These are phyloP conservation scores for Sebastes kiyomatsui DNA, from an alignment of 2,797 vertebrate species.

Conservation along the genomic window DNA sequence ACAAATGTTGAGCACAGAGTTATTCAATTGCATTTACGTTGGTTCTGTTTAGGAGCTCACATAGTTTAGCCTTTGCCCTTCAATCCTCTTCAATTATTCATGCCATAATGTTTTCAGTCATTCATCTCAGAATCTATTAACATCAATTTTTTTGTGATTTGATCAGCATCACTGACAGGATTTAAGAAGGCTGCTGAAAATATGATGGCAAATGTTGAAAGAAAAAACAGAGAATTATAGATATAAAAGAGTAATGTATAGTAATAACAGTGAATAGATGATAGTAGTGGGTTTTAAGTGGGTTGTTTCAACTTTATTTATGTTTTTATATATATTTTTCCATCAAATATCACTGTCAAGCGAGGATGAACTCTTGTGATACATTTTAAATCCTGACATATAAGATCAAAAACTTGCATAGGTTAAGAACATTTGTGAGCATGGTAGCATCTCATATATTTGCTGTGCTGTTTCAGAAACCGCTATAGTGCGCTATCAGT, in stretches of 20 bases:
- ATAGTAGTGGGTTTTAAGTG: slow-evolving; percentile 24
- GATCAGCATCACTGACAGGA: slow-evolving; percentile 27
- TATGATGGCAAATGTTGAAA: slow-evolving; percentile 29
- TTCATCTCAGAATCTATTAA: slow-evolving; percentile 45
- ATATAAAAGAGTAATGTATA: slow-evolving; percentile 17
- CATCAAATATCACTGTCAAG: slow-evolving; percentile 43
- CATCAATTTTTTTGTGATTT: slow-evolving; percentile 33
- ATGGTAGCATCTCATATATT: slow-evolving; percentile 68
- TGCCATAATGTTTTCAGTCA: slow-evolving; percentile 27
- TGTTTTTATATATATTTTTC: slow-evolving; percentile 62
- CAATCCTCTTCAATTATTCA: slow-evolving; percentile 34
- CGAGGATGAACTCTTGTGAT: slow-evolving; percentile 44
- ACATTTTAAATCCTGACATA: slow-evolving; percentile 55
- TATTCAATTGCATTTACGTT: slow-evolving; percentile 80
- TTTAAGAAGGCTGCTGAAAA: slow-evolving; percentile 19
- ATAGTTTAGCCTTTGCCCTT: slow-evolving; percentile 66
- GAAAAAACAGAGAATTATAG: slow-evolving; percentile 18
- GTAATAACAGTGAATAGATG: slow-evolving; percentile 18
- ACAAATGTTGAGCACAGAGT: slow-evolving; percentile 84
- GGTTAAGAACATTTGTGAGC: slow-evolving; percentile 63
- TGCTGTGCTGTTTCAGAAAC: slow-evolving; percentile 63
- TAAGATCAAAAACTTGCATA: slow-evolving; percentile 50
- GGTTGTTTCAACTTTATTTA: slow-evolving; percentile 41
- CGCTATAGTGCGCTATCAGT: slow-evolving; percentile 62
- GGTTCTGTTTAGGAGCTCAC: slow-evolving; percentile 80